A percentile compares a stretch with the other conserved stretches of the same genome.
Evolutionary conservation across 2,888 invertebrate genomes (phyloP).

Genomic region (Spodoptera littoralis): DNA sequence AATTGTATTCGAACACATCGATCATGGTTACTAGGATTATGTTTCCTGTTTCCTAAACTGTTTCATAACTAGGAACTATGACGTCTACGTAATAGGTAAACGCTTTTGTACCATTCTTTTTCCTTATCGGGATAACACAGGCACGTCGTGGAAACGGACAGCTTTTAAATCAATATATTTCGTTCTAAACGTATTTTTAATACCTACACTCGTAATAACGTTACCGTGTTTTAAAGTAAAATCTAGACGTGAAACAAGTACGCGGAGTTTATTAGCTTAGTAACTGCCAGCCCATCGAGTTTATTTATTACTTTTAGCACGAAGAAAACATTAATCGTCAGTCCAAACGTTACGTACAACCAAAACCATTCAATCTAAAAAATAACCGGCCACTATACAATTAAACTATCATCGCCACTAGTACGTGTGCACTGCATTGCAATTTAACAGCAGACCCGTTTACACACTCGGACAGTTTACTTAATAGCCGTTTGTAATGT

Average conservation of each 20-base stretch:
- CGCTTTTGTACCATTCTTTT: slow-evolving; percentile 11
- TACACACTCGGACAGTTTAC: slow-evolving; percentile 64
- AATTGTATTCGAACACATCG: slow-evolving; percentile 51
- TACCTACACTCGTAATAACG: too few species aligned
- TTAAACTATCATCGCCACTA: slow-evolving; percentile 45
- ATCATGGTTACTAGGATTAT: slow-evolving; percentile 39
- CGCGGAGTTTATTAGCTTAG: too few species aligned
- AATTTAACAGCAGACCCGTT: slow-evolving; percentile 55
- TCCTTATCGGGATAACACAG: slow-evolving; percentile 25
- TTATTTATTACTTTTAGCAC: background rate
- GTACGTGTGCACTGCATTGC: slow-evolving; percentile 49
- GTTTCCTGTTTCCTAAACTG: slow-evolving; percentile 40
- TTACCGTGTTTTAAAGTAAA: too few species aligned
- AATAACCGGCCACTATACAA: slow-evolving; percentile 33
- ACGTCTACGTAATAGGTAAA: slow-evolving; percentile 14
- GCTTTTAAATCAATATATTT: background rate
- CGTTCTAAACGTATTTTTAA: too few species aligned
- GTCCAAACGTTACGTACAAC: slow-evolving; percentile 8
- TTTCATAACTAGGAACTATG: slow-evolving; percentile 19
- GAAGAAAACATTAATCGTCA: slow-evolving; percentile 10
- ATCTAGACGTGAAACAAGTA: too few species aligned
- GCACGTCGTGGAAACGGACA: background rate
- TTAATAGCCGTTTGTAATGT: slow-evolving; percentile 65
- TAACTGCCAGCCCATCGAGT: background rate
- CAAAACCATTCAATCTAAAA: slow-evolving; percentile 27